Percentiles rank a stretch among this genome's conserved stretches.
These are phyloP conservation scores for Melopsittacus undulatus DNA, from an alignment of 2,797 vertebrate species.

Conservation along the genomic window DNA sequence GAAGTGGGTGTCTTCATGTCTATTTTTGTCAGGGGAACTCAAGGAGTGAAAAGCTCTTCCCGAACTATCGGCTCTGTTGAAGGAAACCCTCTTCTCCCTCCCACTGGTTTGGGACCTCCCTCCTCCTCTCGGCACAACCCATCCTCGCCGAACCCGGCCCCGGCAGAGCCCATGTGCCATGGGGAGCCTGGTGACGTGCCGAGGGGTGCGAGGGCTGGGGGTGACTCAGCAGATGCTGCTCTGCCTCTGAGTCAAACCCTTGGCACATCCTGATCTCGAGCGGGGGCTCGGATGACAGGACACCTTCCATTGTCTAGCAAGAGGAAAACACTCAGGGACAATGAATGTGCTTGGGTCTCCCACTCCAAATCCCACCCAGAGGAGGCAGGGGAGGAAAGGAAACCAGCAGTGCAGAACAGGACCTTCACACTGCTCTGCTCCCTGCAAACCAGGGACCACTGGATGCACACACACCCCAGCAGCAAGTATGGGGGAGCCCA, in stretches of 20 bases:
- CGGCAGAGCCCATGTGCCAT: neutral
- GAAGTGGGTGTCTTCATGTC: neutral
- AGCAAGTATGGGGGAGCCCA: neutral
- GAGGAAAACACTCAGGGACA: neutral
- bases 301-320: neutral
- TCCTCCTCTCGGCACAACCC: neutral
- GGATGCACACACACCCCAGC: neutral
- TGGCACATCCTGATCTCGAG: neutral
- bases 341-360: fast-evolving
- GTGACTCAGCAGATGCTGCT: neutral
- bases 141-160: neutral
- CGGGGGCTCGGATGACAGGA: neutral
- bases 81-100: neutral
- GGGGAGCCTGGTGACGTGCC: neutral
- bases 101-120: neutral
- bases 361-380: neutral
- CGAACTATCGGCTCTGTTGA: neutral
- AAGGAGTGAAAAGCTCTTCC: neutral
- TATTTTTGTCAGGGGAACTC: neutral
- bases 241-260: neutral
- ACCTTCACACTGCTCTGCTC: neutral
- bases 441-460: neutral
- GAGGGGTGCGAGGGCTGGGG: neutral
- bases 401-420: neutral
- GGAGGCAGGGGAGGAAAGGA: neutral